Evolutionary conservation across 2,113 vertebrate genomes (phyloP).

Genomic region (Sander lucioperca): DNA sequence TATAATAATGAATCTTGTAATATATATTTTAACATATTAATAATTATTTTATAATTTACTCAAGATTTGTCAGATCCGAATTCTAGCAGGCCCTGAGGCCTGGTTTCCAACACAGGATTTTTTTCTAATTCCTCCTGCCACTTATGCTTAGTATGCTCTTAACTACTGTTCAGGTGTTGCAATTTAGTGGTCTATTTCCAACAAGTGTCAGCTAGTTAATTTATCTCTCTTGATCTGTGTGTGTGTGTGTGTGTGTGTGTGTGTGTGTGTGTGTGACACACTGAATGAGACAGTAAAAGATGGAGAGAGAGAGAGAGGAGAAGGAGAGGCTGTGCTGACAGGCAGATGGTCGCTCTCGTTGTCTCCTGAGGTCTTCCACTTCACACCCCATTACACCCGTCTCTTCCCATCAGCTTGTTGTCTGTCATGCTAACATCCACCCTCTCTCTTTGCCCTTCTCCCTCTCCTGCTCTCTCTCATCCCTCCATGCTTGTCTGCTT

Average conservation of each 20-base stretch:
- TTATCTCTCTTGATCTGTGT: conserved; percentile 48
- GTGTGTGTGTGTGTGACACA: conserved; percentile 1
- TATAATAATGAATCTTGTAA: no score
- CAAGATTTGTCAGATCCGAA: background rate
- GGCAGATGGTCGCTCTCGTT: conserved; percentile 66
- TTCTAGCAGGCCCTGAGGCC: background rate
- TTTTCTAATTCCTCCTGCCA: background rate
- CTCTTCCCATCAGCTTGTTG: conserved; percentile 80
- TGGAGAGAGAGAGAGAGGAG: background rate
- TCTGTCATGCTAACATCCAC: conserved; percentile 75
- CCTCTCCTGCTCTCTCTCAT: conserved; percentile 53
- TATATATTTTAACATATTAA: no score
- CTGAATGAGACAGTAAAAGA: conserved; percentile 36
- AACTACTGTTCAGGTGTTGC: conserved; percentile 25
- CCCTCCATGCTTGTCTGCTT: conserved; percentile 68
- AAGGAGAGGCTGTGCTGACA: conserved; percentile 61
- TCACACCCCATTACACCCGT: conserved; percentile 90
- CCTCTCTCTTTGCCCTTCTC: conserved; percentile 14
- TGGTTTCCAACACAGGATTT: background rate
- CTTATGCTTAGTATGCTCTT: background rate
- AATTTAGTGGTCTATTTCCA: conserved; percentile 34
- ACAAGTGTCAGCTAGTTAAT: conserved; percentile 63
- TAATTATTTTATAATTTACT: background rate
- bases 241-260: background rate
- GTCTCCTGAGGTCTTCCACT: conserved; percentile 82